Evolutionary conservation across 2,888 invertebrate genomes (phyloP).

Genomic region (Eulithis testata): DNA sequence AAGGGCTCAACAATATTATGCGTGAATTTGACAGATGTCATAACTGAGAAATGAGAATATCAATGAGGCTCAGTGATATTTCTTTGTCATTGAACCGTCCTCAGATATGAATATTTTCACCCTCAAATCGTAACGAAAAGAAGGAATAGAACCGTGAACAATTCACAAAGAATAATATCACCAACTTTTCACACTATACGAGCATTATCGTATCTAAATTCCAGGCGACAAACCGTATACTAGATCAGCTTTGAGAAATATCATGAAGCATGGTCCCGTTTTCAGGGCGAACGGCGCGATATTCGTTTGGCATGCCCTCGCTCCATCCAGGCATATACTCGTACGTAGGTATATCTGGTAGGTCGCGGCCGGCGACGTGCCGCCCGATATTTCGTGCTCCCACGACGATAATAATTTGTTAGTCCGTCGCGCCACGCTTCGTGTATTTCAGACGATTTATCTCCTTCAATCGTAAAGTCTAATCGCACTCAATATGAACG

Average conservation of each 20-base stretch:
- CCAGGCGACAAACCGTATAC: conserved; percentile 35
- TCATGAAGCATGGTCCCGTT: conserved; percentile 36
- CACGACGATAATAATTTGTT: conserved; percentile 80
- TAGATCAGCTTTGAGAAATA: conserved; percentile 44
- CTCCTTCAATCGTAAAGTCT: conserved; percentile 66
- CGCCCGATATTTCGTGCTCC: conserved; percentile 76
- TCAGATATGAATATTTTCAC: conserved; percentile 28
- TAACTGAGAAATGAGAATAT: conserved; percentile 44
- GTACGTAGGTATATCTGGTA: conserved; percentile 54
- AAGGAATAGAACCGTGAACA: conserved; percentile 11
- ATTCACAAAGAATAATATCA: conserved; percentile 22
- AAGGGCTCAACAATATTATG: conserved; percentile 45
- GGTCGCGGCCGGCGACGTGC: conserved; percentile 60
- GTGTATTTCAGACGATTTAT: conserved; percentile 71
- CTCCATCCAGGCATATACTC: conserved; percentile 52
- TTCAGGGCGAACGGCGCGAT: conserved; percentile 37
- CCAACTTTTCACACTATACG: conserved; percentile 29
- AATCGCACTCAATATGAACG: conserved; percentile 64
- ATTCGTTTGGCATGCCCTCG: conserved; percentile 45
- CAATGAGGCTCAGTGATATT: conserved; percentile 39
- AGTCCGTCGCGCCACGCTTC: conserved; percentile 69
- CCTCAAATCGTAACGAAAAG: conserved; percentile 16
- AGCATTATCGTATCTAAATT: conserved; percentile 36
- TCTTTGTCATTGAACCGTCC: conserved; percentile 29
- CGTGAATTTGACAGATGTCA: conserved; percentile 47